These are phyloP conservation scores for Phenganax marumi DNA, from an alignment of 92 coral and sea anemone species.

Conservation along the genomic window DNA sequence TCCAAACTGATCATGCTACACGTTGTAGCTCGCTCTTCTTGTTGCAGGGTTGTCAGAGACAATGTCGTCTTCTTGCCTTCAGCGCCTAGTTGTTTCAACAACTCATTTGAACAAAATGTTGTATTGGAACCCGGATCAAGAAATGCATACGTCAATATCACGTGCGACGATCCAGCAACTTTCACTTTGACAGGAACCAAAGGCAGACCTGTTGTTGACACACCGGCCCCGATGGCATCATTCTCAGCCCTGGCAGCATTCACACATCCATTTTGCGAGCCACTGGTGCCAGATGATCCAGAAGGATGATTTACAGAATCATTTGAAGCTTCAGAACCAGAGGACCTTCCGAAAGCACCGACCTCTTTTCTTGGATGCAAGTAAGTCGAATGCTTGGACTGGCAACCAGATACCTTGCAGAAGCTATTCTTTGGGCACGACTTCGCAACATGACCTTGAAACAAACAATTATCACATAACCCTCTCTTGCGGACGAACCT, in stretches of 20 bases:
- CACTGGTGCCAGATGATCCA: neutral
- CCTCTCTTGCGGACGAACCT: conserved; percentile 43
- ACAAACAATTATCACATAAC: conserved; percentile 53
- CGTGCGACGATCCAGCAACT: conserved; percentile 8
- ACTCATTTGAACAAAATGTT: conserved; percentile 46
- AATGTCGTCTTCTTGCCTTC: conserved; percentile 32
- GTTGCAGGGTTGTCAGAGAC: conserved; percentile 12
- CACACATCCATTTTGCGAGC: neutral
- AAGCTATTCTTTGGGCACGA: conserved; percentile 44
- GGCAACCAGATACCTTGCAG: neutral
- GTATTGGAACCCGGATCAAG: conserved; percentile 19
- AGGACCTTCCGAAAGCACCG: neutral
- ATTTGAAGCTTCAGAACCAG: neutral
- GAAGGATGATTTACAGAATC: neutral
- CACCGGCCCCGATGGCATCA: conserved; percentile 26
- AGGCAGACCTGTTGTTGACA: conserved; percentile 42
- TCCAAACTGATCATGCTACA: conserved; percentile 8
- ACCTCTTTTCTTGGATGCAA: neutral
- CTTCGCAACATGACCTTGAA: conserved; percentile 26
- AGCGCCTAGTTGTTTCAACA: conserved; percentile 41
- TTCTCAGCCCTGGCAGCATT: neutral
- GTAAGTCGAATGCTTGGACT: neutral
- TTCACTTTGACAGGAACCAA: conserved; percentile 55
- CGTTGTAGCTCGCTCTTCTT: neutral
- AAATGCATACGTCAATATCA: conserved; percentile 46